These are phyloP conservation scores for Limanda limanda DNA, from an alignment of 2,113 vertebrate genomes.

Conservation along the genomic window DNA sequence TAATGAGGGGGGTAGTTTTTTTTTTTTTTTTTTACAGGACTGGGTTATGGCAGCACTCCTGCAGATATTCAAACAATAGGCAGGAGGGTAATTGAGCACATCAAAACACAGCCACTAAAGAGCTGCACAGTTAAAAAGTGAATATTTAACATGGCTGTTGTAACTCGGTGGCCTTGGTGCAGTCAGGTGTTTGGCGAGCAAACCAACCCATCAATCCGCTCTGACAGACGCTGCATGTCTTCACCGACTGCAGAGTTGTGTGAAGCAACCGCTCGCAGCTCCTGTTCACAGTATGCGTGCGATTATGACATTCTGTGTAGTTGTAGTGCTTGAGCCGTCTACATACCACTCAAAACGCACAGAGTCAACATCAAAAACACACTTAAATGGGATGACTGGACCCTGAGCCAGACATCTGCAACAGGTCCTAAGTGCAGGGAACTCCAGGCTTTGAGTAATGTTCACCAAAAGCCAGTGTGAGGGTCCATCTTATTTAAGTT, in stretches of 20 bases:
- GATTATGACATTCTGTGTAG: constrained; percentile 50
- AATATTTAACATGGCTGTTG: constrained; percentile 58
- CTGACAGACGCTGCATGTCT: constrained; percentile 28
- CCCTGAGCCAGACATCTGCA: constrained; percentile 80
- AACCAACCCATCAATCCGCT: constrained; percentile 35
- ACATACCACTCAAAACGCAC: constrained; percentile 52
- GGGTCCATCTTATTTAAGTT: constrained; percentile 79
- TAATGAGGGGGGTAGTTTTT: constrained; percentile 57
- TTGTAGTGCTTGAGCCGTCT: constrained; percentile 22
- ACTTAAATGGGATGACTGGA: constrained; percentile 69
- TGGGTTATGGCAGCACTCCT: constrained; percentile 51
- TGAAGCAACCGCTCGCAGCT: constrained; percentile 22
- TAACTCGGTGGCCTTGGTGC: constrained; percentile 36
- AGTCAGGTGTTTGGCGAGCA: constrained; percentile 7
- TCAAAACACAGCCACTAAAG: constrained; percentile 64
- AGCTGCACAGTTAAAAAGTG: constrained; percentile 54
- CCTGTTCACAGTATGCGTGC: constrained; percentile 33
- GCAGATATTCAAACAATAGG: constrained; percentile 70
- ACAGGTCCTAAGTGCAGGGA: constrained; percentile 76
- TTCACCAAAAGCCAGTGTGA: constrained; percentile 66
- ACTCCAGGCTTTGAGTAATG: constrained; percentile 73
- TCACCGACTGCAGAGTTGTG: neutral
- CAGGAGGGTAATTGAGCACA: constrained; percentile 62
- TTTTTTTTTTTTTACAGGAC: constrained; percentile 49
- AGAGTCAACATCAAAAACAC: constrained; percentile 79